Base-by-base conservation (phyloP, 2,113 vertebrate species). In the Eurystomus gularis region DNA sequence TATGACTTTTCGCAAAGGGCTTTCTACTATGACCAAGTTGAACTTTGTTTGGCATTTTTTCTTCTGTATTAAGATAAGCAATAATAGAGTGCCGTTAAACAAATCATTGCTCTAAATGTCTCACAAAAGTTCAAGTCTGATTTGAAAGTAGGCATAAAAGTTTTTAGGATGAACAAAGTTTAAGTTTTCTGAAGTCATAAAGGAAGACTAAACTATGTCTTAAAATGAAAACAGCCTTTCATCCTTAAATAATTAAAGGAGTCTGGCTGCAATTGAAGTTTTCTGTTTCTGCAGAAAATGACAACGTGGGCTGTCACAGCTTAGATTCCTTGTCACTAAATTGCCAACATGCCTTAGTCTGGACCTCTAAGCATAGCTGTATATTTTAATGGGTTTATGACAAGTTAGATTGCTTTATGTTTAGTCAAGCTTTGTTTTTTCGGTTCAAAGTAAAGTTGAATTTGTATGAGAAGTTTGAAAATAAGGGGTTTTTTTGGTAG, bases 241-340 rank as follows among this genome's bases (percentile, higher is more conserved):
- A 86, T 92, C 54, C 33, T 69, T 90, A 78, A 94, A 48, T 93
- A 90, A 75, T 80, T 88, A 82, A 84, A 81, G 44, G 72, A 86
- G 64, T 84, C 65, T 94, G 57, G 57, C 65, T 94, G 80, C 37
- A 88, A 35, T 10, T 79, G 61, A 17, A 65, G 44, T 84, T 88
- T 82, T 90, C 55, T 93, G 17, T 92, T 94, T 90, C 35, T 24
- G 35, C 48, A 33, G 31, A 61, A 93, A 84, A 60, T 39, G 44
- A 21, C 21, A 72, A 3, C 44, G 24, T 83, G 37, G 39, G 26
- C 48, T 72, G 48, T 81, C 57, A 81, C 55, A 84, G 13, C 37
- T 88, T 78, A 68, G n/a, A 75, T 76, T 94, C 65, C 69, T 82
- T 86, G 37, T 66, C 80, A 78, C 25, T 90, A 60, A 88, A 92